phyloP scores from a whole-genome alignment of 2,797 vertebrate species.

The Gymnodraco acuticeps region DNA sequence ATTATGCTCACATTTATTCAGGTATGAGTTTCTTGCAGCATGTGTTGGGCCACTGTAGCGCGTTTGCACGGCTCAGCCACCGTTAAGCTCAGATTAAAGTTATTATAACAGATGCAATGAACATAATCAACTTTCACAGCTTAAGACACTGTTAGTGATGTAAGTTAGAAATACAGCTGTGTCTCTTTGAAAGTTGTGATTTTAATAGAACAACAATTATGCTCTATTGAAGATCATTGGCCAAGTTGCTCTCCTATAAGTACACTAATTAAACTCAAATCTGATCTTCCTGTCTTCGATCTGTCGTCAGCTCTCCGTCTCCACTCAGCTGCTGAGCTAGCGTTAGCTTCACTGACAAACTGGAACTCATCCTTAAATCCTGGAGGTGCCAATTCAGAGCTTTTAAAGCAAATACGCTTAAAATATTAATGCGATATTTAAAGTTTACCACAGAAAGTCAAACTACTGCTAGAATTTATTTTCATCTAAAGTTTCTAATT shows the following conservation, averaged over 20 bases:
- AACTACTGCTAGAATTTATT: not conserved
- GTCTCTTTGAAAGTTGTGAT: not conserved
- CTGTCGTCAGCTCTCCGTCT: conserved; percentile 2
- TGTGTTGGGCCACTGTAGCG: too few species aligned
- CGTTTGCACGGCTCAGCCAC: not conserved
- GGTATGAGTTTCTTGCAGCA: too few species aligned
- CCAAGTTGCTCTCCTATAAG: too few species aligned
- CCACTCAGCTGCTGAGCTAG: not conserved
- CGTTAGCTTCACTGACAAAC: conserved; percentile 7
- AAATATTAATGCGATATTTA: conserved; percentile 37
- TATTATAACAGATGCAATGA: not conserved
- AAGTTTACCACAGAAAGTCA: not conserved
- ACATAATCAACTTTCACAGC: not conserved
- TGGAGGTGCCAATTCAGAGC: conserved; percentile 10
- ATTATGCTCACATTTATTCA: not conserved
- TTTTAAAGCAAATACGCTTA: conserved; percentile 30
- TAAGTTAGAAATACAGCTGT: too few species aligned
- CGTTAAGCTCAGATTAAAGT: not conserved
- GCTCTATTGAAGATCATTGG: too few species aligned
- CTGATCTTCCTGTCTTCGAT: not conserved
- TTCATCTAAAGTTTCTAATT: not conserved
- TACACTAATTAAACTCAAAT: not conserved
- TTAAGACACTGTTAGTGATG: not conserved
- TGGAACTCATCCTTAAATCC: conserved; percentile 31
- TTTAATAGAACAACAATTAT: not conserved